Conservation (phyloP, 2,888 invertebrate genomes). For the Ectropis crepuscularia region DNA sequence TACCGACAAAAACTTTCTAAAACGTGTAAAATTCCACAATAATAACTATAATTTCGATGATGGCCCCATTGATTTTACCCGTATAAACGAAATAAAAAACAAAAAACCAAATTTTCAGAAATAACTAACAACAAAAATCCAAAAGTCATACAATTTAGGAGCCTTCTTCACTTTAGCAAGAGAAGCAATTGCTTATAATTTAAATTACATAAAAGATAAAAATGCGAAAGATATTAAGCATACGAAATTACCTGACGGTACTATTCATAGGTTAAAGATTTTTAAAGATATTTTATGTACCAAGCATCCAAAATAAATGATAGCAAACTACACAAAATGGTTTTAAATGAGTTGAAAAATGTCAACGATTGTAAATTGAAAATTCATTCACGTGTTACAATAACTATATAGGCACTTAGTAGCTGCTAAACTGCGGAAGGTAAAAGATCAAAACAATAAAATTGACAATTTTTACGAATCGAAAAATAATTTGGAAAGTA, state of each 20-base stretch:
- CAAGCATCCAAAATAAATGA: neutral
- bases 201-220: conserved; percentile 5
- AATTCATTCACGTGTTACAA: conserved; percentile 1
- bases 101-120: neutral
- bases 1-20: neutral
- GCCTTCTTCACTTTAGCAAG: neutral
- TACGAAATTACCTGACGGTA: neutral
- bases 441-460: too few relatives aligned
- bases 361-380: neutral
- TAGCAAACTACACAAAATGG: neutral
- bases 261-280: neutral
- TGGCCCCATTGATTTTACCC: neutral
- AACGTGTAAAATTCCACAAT: neutral
- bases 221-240: neutral
- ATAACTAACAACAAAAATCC: neutral
- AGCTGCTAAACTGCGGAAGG: too few relatives aligned
- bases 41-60: neutral
- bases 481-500: too few relatives aligned
- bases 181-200: neutral
- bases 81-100: neutral
- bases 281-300: neutral
- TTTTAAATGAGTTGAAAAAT: neutral
- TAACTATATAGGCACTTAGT: neutral
- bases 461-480: too few relatives aligned
- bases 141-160: conserved; percentile 11